Evolutionary conservation across 2,113 vertebrate genomes (phyloP).

Genomic region (Gallinago undulata): DNA sequence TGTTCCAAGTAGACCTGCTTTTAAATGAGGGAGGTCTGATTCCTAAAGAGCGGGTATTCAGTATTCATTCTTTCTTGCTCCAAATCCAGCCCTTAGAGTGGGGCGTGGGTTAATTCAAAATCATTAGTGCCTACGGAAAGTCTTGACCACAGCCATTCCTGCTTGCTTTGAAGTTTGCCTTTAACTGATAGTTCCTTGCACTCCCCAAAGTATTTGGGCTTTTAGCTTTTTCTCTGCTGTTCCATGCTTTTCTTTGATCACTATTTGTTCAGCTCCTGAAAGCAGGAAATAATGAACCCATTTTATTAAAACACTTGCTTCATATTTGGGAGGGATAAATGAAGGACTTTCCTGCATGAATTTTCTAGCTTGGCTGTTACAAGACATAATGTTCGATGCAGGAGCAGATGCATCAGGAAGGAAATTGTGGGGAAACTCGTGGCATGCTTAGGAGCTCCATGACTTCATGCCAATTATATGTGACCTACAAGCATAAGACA

Average conservation of each 20-base stretch:
- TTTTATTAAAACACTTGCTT: slow-evolving; percentile 39
- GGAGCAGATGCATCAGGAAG: neutral
- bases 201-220: neutral
- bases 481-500: neutral
- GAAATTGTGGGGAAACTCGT: neutral
- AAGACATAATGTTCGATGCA: neutral
- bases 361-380: neutral
- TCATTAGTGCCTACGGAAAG: neutral
- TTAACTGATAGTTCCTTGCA: neutral
- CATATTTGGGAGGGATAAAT: neutral
- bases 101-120: neutral
- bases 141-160: neutral
- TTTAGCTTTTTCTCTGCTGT: neutral
- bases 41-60: neutral
- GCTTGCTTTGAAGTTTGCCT: neutral
- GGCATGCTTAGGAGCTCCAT: neutral
- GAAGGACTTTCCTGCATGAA: neutral
- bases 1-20: neutral
- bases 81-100: neutral
- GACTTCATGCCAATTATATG: neutral
- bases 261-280: slow-evolving; percentile 15
- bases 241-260: neutral
- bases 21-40: neutral
- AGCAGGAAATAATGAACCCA: neutral
- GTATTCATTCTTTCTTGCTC: neutral